Evolutionary conservation across 2,113 vertebrate species (phyloP).

Genomic region (Synchiropus splendidus): DNA sequence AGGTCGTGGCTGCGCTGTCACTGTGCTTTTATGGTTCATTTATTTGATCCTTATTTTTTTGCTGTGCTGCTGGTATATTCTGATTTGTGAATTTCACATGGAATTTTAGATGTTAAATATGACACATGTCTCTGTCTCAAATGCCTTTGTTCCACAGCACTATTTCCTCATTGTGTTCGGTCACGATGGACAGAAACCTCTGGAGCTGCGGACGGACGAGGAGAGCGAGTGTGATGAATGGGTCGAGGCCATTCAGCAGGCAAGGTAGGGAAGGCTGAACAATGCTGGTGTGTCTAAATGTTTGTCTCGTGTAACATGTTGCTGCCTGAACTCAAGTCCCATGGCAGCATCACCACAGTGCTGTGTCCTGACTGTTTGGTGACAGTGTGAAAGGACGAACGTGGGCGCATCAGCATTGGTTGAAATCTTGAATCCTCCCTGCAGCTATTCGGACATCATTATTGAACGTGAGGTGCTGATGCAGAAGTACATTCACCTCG

Average conservation of each 20-base stretch:
- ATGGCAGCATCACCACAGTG: too few species aligned
- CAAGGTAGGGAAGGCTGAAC: slow-evolving; percentile 71
- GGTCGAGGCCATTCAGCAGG: slow-evolving; percentile 97
- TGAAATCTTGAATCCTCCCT: slow-evolving; percentile 1
- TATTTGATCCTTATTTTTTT: too few species aligned
- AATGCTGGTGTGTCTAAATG: too few species aligned
- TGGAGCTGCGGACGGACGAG: slow-evolving; percentile 92
- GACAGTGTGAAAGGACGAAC: too few species aligned
- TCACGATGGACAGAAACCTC: slow-evolving; percentile 92
- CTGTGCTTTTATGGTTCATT: slow-evolving; percentile 1
- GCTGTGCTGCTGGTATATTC: too few species aligned
- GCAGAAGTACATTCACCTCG: slow-evolving; percentile 97
- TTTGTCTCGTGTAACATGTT: too few species aligned
- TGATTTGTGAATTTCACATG: too few species aligned
- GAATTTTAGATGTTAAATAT: too few species aligned
- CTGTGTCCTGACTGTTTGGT: too few species aligned
- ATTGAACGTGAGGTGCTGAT: slow-evolving; percentile 90
- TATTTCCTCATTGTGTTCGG: slow-evolving; percentile 95
- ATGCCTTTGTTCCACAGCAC: slow-evolving; percentile 60
- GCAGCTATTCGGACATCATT: slow-evolving; percentile 89
- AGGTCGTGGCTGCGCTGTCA: background rate
- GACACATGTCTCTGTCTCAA: background rate
- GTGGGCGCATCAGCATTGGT: too few species aligned
- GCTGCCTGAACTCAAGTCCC: too few species aligned
- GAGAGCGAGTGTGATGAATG: slow-evolving; percentile 89